These are phyloP conservation scores for Oenanthe melanoleuca DNA, from an alignment of 2,113 vertebrate species.

Conservation along the genomic window DNA sequence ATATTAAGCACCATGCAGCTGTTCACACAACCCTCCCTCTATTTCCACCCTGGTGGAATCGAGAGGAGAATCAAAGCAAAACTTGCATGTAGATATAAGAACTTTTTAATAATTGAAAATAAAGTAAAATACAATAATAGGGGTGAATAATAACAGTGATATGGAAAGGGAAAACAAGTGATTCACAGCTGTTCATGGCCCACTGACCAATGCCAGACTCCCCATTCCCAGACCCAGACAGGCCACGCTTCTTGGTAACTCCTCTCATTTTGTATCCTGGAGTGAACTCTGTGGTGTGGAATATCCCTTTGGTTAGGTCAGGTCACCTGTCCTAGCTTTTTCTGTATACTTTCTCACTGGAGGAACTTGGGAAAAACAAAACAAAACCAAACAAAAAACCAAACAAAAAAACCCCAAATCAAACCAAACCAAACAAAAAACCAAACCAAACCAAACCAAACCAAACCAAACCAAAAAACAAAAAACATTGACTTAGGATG, in stretches of 20 bases:
- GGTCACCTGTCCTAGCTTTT: not conserved
- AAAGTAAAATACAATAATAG: not conserved
- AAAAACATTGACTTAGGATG: not conserved
- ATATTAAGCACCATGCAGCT: not conserved
- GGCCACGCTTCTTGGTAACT: accelerated
- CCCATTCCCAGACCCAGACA: not conserved
- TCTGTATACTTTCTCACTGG: not conserved
- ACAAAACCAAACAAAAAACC: not conserved
- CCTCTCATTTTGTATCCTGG: too few species aligned
- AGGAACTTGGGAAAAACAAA: not conserved
- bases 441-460: too few species aligned
- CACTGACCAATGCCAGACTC: not conserved
- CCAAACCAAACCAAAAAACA: not conserved
- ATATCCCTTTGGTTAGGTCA: not conserved
- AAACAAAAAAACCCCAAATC: too few species aligned
- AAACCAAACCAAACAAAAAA: too few species aligned
- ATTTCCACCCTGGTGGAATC: accelerated
- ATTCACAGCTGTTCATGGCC: not conserved
- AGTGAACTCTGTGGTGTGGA: not conserved
- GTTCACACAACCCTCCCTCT: not conserved
- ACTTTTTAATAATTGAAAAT: not conserved
- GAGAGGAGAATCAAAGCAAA: not conserved
- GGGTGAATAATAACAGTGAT: not conserved
- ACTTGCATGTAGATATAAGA: not conserved
- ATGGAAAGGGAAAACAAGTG: not conserved